Conservation (phyloP, 2,888 invertebrate species). For the Macropis europaea region DNA sequence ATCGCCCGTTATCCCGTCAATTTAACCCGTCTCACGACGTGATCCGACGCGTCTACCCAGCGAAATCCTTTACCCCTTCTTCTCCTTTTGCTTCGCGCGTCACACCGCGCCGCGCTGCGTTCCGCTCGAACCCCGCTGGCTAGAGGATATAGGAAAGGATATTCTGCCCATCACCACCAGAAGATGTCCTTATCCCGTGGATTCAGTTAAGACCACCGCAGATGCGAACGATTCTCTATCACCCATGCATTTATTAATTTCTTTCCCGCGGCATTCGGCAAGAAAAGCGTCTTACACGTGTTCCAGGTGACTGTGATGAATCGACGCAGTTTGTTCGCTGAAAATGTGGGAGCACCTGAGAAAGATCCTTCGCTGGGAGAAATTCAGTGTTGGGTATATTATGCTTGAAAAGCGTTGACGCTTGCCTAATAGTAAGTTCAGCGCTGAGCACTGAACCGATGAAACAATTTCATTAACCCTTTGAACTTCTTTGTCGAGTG, state of each 20-base stretch:
- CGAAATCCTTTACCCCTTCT: conserved; percentile 36
- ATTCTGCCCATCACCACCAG: conserved; percentile 35
- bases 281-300: too few species aligned
- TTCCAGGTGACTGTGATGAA: too few species aligned
- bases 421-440: too few species aligned
- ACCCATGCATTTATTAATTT: conserved; percentile 30
- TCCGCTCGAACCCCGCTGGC: not conserved
- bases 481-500: too few species aligned
- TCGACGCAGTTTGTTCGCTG: too few species aligned
- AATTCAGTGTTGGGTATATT: too few species aligned
- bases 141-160: conserved; percentile 26
- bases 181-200: conserved; percentile 37
- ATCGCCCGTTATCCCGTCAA: conserved; percentile 62
- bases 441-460: too few species aligned
- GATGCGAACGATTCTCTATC: conserved; percentile 20
- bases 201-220: conserved; percentile 10
- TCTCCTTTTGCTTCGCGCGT: conserved; percentile 7
- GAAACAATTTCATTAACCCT: too few species aligned
- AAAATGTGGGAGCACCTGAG: too few species aligned
- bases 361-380: too few species aligned
- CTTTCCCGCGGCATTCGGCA: not conserved
- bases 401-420: too few species aligned
- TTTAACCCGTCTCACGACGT: conserved; percentile 58
- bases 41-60: conserved; percentile 46
- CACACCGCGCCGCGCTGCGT: too few species aligned